Base-by-base conservation (phyloP, 2,888 invertebrate genomes). In the Hydrotaea diabolus region DNA sequence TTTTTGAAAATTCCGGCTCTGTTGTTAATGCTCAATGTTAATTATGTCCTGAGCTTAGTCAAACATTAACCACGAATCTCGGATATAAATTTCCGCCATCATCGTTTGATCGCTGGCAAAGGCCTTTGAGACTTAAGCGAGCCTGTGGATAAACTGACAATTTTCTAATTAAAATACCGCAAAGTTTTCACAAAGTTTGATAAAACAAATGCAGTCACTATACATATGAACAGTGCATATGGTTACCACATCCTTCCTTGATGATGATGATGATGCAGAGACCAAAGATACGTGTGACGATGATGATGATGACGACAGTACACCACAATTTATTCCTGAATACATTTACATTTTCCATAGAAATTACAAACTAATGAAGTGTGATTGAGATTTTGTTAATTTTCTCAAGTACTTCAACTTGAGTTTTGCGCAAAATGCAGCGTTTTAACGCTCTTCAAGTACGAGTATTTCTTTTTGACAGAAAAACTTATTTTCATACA, bases 321-420 rank as follows among this genome's bases (percentile, higher is more conserved):
- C 8, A 69, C 69, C 23, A 69, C 43, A 43, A 69, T 69, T 43
- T 46, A 69, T 43, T 69, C 69, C 23, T 46, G 21, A 69, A 46
- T 69, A 23, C 69, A 69, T 69, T 69, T 69, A 15, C 46, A 23
- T 69, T 23, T 59, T 72, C 86, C 83, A 87, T 87, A 83, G 83
- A 88, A 88, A 89, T 87, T 87, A 85, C 81, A 83, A 77, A 83
- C 88, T 89, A 89, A 89, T 89, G 89, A 89, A 89, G 89, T 89
- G 89, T 88, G 88, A 89, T 89, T 89, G 89, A 88, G 89, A 89
- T 89, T 90, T 89, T 89, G 90, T 90, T 90, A 89, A 89, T 89
- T 88, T 89, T 86, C 87, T 80, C 86, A 88, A 89, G 89, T 89
- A 86, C 85, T 86, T 86, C 49, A 21, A 74, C 75, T 74, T 46